These are phyloP conservation scores for Pipistrellus pipistrellus DNA, from an alignment of 2,797 vertebrate genomes.

Conservation along the genomic window DNA sequence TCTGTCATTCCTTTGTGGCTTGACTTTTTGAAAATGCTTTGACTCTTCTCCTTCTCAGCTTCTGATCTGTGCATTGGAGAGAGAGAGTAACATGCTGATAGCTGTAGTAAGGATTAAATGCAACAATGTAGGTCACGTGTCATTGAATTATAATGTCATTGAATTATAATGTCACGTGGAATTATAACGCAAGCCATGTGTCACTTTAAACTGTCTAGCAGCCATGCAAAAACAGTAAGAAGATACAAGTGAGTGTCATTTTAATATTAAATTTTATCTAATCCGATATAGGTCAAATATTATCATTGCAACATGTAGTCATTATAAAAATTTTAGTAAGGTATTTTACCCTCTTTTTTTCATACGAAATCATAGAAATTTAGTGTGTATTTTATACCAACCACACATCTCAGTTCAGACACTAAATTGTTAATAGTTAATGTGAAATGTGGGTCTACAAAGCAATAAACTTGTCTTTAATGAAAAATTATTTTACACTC, in stretches of 20 bases:
- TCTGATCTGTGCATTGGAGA: not conserved
- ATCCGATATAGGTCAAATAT: not conserved
- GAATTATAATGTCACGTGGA: not conserved
- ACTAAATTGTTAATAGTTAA: not conserved
- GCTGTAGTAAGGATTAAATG: not conserved
- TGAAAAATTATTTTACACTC: not conserved
- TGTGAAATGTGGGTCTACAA: not conserved
- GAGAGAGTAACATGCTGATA: not conserved
- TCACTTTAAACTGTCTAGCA: not conserved
- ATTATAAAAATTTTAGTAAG: not conserved
- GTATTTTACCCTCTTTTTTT: not conserved
- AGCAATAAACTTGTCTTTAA: not conserved
- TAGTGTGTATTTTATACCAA: not conserved
- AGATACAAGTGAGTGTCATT: not conserved
- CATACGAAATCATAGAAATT: not conserved
- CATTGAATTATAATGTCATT: no score
- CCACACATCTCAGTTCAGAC: not conserved
- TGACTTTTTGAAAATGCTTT: not conserved
- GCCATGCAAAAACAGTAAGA: not conserved
- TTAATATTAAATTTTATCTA: constrained; percentile 24
- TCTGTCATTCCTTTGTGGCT: not conserved
- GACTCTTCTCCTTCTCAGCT: not conserved
- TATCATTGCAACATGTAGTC: constrained; percentile 1
- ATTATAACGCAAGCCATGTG: not conserved
- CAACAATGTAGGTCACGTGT: not conserved